phyloP scores from a whole-genome alignment of 2,113 vertebrate species.

The Dipodomys merriami region DNA sequence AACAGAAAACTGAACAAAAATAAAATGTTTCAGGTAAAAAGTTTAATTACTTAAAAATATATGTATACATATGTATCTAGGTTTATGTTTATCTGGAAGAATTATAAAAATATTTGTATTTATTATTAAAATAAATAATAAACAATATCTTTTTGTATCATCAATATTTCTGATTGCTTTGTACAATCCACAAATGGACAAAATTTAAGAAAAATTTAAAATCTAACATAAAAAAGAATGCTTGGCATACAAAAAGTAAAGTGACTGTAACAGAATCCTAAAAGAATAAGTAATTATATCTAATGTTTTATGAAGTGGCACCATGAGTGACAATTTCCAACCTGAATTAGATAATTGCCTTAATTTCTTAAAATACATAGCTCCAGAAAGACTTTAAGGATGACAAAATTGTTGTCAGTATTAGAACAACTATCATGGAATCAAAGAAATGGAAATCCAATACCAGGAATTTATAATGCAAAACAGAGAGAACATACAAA shows the following conservation, averaged over 20 bases:
- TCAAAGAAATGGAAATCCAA: background rate
- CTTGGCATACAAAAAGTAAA: background rate
- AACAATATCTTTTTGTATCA: conserved; percentile 11
- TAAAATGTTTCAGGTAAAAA: background rate
- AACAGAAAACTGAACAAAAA: background rate
- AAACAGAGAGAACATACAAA: background rate
- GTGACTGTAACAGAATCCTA: background rate
- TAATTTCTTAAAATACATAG: conserved; percentile 11
- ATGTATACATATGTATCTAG: background rate
- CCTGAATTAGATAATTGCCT: conserved; percentile 18
- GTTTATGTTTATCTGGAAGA: conserved; percentile 20
- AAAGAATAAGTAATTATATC: background rate
- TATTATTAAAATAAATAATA: background rate
- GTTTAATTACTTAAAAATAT: conserved; percentile 35
- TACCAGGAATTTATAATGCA: background rate
- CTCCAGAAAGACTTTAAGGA: background rate
- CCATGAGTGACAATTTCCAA: background rate
- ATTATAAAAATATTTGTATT: background rate
- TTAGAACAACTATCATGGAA: background rate
- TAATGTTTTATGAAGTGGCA: background rate
- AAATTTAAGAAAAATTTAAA: conserved; percentile 37
- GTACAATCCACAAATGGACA: background rate
- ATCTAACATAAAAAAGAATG: background rate
- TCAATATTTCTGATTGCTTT: background rate
- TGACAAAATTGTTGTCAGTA: background rate